Base-by-base conservation (phyloP, 1,140 invertebrate genomes). In the Drosophila dunni region DNA sequence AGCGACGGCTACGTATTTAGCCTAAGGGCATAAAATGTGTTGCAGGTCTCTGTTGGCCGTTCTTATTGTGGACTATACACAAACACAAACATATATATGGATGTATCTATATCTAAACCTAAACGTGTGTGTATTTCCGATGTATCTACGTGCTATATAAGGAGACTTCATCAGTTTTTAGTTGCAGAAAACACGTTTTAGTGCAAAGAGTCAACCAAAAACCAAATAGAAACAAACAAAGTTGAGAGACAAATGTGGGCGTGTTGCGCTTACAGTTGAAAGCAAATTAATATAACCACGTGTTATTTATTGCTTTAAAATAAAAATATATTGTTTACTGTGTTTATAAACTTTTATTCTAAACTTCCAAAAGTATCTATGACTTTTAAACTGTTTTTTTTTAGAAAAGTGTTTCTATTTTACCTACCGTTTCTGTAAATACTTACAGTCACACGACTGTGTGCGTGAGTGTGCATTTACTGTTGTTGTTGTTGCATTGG, bases 1-100 rank as follows among this genome's bases (percentile, higher is more conserved):
- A 20, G 36, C 45, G 67, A 38, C 45, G 70, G 62, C 81, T 70
- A 79, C 76, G 77, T 89, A 78, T 88, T 86, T 86, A 89, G 84
- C 83, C 83, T 79, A 79, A 86, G 83, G 83, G 83, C 83, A 88
- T 78, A 68, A 88, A 86, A 83, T 79, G 84, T 86, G 78, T 88
- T 86, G 83, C 83, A 88, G 80, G 83, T 88, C 79, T 85, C 34
- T 68, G 67, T 36, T 68, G 51, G 42, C 51, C 51, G 44, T 44
- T 54, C 58, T 67, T 68, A 57, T 82, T 74, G 64, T 57, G 54
- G 64, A 67, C 63, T 61, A 20, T 46, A 48, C 53, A 46, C 9
- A 58, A 20, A 50, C 13, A 24, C 15, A 66, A 33, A 6, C 11
- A 57, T 57, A 56, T 40, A 54, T 24, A 65, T 29, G 42, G 17